Evolutionary conservation across 2,888 invertebrate species (phyloP), one percentile per base, ranked within the genome.

Genomic region (Apodemia mormo): DNA sequence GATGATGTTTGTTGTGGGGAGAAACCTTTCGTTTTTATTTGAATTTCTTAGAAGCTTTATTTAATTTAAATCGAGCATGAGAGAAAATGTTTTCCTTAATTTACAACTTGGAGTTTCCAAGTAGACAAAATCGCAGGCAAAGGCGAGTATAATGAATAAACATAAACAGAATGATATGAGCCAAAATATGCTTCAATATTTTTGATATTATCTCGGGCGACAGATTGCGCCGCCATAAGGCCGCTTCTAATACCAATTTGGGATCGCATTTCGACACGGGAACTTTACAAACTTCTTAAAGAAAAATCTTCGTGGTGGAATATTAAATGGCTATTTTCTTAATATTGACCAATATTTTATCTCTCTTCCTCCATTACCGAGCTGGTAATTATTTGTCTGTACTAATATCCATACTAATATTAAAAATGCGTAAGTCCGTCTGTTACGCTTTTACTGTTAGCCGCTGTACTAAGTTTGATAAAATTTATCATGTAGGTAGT

Each of bases 151-250:
- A 49, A 54, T 1, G 22, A 54, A 54, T 54, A 54, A 54, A 54
- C 22, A 54, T 8, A 54, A 22, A 22, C 22, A 54, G 9, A 54
- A 54, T 64, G 37, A 64, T 64, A 64, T 37, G 37, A 33, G 64
- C 64, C 65, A 29, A 12, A 22, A 22, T 66, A 66, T 45, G 5
- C 45, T 43, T 22, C 65, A 67, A 67, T 49, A 67, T 52, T 22
- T 54, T 33, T 22, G 58, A 61, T 61, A 68, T 68, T 14, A 64
- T 64, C 64, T 14, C 33, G 37, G 66, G 70, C 68, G 58, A 70
- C 72, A 75, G 66, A 76, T 70, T 71, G 72, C 71, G 76, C 69
- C 77, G 72, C 61, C 69, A 70, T 73, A 73, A 72, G 70, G 68
- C 65, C 52, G 66, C 54, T 70, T 70, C 68, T 66, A 52, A 61